These are phyloP conservation scores for Datnioides undecimradiatus DNA, from an alignment of 2,113 vertebrate genomes.

Conservation along the genomic window DNA sequence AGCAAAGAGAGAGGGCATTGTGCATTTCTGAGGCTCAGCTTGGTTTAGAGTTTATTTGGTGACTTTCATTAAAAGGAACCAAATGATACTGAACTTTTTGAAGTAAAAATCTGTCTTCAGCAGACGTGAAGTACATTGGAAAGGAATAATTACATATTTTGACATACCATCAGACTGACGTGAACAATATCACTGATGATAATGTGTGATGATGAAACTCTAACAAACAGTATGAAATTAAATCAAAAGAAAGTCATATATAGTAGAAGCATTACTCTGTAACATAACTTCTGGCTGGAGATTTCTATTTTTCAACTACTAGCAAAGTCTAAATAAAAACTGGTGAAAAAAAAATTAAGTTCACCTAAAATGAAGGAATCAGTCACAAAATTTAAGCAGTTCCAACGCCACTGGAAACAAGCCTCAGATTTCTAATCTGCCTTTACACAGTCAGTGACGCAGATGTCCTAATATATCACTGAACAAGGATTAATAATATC, in stretches of 20 bases:
- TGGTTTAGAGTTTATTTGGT: neutral
- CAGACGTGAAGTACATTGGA: neutral
- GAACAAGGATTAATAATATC: conserved; percentile 29
- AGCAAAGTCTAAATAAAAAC: neutral
- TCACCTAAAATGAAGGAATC: too few species aligned
- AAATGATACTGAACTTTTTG: neutral
- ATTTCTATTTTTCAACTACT: neutral
- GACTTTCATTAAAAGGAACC: neutral
- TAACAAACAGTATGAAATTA: too few species aligned
- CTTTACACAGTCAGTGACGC: conserved; percentile 28
- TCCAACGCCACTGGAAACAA: conserved; percentile 1
- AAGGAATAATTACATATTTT: too few species aligned
- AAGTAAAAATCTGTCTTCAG: neutral
- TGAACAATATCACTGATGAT: too few species aligned
- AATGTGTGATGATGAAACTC: too few species aligned
- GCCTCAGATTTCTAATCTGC: neutral
- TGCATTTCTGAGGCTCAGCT: neutral
- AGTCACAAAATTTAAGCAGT: too few species aligned
- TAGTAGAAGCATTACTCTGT: neutral
- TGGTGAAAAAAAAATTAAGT: neutral
- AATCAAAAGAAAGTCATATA: neutral
- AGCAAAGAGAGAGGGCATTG: neutral
- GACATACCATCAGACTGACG: neutral
- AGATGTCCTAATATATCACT: conserved; percentile 36
- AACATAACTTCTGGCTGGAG: neutral